phyloP scores from a whole-genome alignment of 2,888 invertebrate species.

The Pammene aurita region DNA sequence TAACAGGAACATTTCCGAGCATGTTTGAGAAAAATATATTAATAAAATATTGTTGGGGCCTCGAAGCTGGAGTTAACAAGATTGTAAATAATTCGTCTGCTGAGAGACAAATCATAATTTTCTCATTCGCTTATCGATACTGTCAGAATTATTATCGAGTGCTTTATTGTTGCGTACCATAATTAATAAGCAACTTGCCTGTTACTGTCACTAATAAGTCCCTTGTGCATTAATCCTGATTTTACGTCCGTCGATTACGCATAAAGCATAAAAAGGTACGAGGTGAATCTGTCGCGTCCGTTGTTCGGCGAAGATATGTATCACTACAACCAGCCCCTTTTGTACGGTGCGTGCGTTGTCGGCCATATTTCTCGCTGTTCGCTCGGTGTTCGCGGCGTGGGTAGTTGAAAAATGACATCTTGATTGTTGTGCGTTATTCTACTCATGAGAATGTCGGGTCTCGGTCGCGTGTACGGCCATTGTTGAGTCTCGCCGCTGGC shows the following conservation, averaged over 20 bases:
- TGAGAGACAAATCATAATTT: slow-evolving; percentile 3
- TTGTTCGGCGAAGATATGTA: slow-evolving; percentile 75
- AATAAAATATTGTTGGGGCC: no score
- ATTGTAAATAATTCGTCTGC: not conserved
- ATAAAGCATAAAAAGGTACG: slow-evolving; percentile 64
- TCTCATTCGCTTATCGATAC: slow-evolving; percentile 25
- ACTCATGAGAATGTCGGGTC: slow-evolving; percentile 78
- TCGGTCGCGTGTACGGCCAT: slow-evolving; percentile 75
- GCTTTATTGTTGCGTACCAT: slow-evolving; percentile 35
- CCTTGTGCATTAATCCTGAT: slow-evolving; percentile 29
- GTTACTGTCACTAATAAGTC: slow-evolving; percentile 38
- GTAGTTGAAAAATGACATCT: slow-evolving; percentile 84
- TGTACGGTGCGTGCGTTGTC: slow-evolving; percentile 77
- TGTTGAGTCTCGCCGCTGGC: slow-evolving; percentile 68
- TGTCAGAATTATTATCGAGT: slow-evolving; percentile 23
- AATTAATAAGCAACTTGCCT: slow-evolving; percentile 36
- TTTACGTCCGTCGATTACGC: slow-evolving; percentile 59
- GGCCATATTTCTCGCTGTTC: slow-evolving; percentile 78
- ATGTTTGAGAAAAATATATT: no score
- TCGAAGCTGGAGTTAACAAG: not conserved
- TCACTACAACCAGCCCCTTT: slow-evolving; percentile 77
- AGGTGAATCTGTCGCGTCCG: slow-evolving; percentile 66
- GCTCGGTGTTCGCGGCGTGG: slow-evolving; percentile 74
- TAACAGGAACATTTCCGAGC: no score
- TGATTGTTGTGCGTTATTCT: slow-evolving; percentile 82